These are phyloP conservation scores for Octonoba sinensis DNA, from an alignment of 2,888 invertebrate species.

Conservation along the genomic window DNA sequence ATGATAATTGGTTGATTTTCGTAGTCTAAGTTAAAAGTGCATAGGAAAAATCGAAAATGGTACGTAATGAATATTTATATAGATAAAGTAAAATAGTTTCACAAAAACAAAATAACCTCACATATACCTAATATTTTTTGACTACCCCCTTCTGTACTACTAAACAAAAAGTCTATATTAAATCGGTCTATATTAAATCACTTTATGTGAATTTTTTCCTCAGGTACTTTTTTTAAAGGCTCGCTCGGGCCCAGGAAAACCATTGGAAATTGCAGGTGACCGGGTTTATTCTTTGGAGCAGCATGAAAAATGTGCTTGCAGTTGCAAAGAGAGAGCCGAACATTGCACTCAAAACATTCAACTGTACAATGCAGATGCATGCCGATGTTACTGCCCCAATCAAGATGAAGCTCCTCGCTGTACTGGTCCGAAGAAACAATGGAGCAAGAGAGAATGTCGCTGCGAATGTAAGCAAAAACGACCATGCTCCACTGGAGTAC, in stretches of 20 bases:
- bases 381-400: constrained; percentile 77
- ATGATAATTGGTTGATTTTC: too few relatives aligned
- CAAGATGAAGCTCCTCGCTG: constrained; percentile 77
- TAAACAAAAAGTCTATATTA: too few relatives aligned
- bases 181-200: background rate
- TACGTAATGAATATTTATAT: too few relatives aligned
- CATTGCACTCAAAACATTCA: constrained; percentile 76
- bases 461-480: constrained; percentile 76
- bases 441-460: constrained; percentile 77
- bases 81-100: too few relatives aligned
- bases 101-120: too few relatives aligned
- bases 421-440: constrained; percentile 72
- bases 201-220: background rate
- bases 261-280: constrained; percentile 28
- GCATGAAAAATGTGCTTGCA: constrained; percentile 48
- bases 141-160: too few relatives aligned
- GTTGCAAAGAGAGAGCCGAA: constrained; percentile 22
- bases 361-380: constrained; percentile 75
- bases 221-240: constrained; percentile 1
- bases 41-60: too few relatives aligned
- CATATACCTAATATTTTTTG: too few relatives aligned
- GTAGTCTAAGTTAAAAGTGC: too few relatives aligned
- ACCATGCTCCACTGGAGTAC: constrained; percentile 77
- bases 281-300: constrained; percentile 42
- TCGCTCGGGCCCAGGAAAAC: constrained; percentile 20